Evolutionary conservation across 2,888 invertebrate genomes (phyloP).

Genomic region (Silvanus unidentatus): DNA sequence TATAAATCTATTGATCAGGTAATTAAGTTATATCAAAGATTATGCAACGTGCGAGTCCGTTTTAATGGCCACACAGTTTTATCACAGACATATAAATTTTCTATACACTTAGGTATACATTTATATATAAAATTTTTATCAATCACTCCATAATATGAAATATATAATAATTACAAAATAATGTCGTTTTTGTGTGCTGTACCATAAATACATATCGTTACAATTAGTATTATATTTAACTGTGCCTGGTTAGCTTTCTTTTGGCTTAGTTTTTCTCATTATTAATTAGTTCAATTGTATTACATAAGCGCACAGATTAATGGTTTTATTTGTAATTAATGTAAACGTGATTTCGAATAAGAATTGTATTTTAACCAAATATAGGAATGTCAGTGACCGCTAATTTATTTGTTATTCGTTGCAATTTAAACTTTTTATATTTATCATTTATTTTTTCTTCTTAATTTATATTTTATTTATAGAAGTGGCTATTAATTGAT

Average conservation of each 20-base stretch:
- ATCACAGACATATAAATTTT: background rate
- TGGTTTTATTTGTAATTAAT: conserved; percentile 24
- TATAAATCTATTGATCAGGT: conserved; percentile 6
- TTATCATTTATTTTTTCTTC: conserved; percentile 4
- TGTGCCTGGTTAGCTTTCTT: too few species aligned
- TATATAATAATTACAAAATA: too few species aligned
- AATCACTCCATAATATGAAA: too few species aligned
- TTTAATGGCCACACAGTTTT: background rate
- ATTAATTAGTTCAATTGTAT: conserved; percentile 4
- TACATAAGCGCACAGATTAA: background rate
- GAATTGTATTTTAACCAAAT: conserved; percentile 32
- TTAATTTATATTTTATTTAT: background rate
- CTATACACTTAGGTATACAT: background rate
- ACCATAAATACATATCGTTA: too few species aligned
- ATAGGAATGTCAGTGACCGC: conserved; percentile 23
- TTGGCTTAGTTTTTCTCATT: background rate
- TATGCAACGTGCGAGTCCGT: background rate
- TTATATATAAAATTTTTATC: too few species aligned
- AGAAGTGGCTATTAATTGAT: conserved; percentile 10
- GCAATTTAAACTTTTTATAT: conserved; percentile 19
- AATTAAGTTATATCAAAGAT: background rate
- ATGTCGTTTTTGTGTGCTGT: too few species aligned
- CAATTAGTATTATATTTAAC: too few species aligned
- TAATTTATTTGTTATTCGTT: conserved; percentile 29
- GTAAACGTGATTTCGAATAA: conserved; percentile 30